A percentile compares a stretch with the other conserved stretches of the same genome.
These are phyloP conservation scores for Chloebia gouldiae DNA, from an alignment of 2,113 vertebrate species.

Conservation along the genomic window DNA sequence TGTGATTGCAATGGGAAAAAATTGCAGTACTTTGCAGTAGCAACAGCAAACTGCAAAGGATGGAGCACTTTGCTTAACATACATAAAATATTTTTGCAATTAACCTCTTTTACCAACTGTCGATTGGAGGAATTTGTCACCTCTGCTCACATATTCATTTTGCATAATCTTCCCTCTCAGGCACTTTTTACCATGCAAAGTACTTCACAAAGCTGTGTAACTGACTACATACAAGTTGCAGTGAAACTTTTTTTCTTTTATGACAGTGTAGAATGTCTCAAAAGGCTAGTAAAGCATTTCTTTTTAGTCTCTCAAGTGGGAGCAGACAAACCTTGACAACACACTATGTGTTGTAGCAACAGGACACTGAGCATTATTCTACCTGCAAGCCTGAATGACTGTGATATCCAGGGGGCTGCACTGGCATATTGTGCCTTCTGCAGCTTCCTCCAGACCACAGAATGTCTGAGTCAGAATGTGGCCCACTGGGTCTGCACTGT, in stretches of 20 bases:
- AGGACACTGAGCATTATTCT: too few relatives aligned
- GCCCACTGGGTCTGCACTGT: not conserved
- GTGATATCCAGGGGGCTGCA: accelerated
- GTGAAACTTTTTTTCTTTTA: not conserved
- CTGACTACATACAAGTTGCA: not conserved
- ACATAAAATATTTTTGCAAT: not conserved
- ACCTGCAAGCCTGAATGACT: accelerated
- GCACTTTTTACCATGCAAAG: not conserved
- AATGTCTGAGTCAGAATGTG: not conserved
- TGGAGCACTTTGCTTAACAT: not conserved
- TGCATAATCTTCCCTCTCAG: not conserved
- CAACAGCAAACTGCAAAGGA: not conserved
- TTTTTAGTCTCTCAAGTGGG: not conserved
- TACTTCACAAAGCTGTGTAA: not conserved
- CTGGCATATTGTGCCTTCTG: not conserved
- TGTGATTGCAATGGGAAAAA: not conserved
- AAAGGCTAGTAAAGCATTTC: not conserved
- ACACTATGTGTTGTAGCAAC: not conserved
- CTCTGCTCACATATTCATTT: not conserved
- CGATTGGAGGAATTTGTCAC: not conserved
- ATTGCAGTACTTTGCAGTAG: not conserved
- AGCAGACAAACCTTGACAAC: not conserved
- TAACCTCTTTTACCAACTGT: not conserved
- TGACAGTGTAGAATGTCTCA: not conserved
- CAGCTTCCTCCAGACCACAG: not conserved